These are phyloP conservation scores for Poecilia wingei DNA, from an alignment of 2,797 vertebrate species.

Conservation along the genomic window DNA sequence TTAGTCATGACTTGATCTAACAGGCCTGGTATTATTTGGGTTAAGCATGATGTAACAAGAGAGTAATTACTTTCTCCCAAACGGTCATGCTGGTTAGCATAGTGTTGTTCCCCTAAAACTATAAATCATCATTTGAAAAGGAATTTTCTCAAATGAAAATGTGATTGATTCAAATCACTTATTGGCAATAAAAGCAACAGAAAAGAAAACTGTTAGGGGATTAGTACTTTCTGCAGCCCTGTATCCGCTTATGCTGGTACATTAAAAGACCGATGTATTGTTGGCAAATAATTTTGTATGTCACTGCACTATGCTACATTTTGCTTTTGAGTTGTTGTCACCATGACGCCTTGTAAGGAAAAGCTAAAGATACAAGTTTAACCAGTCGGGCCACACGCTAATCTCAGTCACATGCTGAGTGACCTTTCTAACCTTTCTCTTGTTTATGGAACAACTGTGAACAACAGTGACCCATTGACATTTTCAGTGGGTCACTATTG, in stretches of 20 bases:
- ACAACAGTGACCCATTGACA: too few species aligned
- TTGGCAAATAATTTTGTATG: background rate
- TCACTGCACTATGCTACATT: background rate
- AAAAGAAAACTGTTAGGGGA: background rate
- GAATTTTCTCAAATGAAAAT: background rate
- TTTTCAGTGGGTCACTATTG: background rate
- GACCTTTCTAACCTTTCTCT: background rate
- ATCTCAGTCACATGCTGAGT: slow-evolving; percentile 19
- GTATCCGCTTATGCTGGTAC: background rate
- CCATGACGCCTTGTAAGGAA: slow-evolving; percentile 13
- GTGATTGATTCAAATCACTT: background rate
- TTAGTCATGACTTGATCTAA: background rate
- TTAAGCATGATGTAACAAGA: background rate
- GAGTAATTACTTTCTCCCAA: background rate
- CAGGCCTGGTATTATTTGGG: background rate
- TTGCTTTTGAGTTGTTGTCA: slow-evolving; percentile 11
- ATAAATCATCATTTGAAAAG: background rate
- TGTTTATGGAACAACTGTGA: background rate
- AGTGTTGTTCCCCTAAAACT: background rate
- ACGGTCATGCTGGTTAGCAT: background rate
- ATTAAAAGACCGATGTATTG: background rate
- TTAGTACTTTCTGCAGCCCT: background rate
- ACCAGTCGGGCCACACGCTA: slow-evolving; percentile 46
- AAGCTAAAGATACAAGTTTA: slow-evolving; percentile 37
- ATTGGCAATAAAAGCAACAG: background rate